Conservation (phyloP, 2,888 invertebrate genomes). For the Polydrusus pterygomalis region DNA sequence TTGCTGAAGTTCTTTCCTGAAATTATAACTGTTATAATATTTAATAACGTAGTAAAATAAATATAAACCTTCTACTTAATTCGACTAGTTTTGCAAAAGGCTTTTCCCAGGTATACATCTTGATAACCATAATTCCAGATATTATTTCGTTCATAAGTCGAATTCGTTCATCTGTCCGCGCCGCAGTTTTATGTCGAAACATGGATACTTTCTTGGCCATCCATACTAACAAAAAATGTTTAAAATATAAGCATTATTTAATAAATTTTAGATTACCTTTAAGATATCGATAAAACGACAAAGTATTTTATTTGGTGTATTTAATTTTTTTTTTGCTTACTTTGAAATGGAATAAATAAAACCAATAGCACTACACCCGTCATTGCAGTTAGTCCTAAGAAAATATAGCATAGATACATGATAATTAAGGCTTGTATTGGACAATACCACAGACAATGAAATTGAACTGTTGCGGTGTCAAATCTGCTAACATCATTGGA, state of each 20-base stretch:
- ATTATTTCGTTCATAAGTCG: conserved; percentile 81
- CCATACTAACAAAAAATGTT: conserved; percentile 58
- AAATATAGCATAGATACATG: conserved; percentile 72
- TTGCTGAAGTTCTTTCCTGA: conserved; percentile 81
- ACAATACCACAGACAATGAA: conserved; percentile 87
- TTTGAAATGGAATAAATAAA: conserved; percentile 64
- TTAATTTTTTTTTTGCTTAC: conserved; percentile 59
- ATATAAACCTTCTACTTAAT: conserved; percentile 50
- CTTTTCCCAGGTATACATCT: conserved; percentile 62
- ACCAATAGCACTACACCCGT: conserved; percentile 69
- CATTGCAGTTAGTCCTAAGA: conserved; percentile 68
- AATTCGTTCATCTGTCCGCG: conserved; percentile 79
- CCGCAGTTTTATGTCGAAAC: conserved; percentile 72
- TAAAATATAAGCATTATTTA: too few relatives aligned
- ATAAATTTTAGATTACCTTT: too few relatives aligned
- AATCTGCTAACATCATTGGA: conserved; percentile 80
- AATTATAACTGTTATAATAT: conserved; percentile 66
- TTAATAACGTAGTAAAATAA: neutral
- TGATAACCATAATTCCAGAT: conserved; percentile 71
- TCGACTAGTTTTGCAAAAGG: conserved; percentile 56
- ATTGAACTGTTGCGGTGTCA: conserved; percentile 84
- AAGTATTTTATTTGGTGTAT: neutral
- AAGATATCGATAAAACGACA: too few relatives aligned
- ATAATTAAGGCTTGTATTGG: conserved; percentile 76
- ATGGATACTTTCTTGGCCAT: conserved; percentile 64